Conservation (phyloP, 2,113 vertebrate genomes). For the Penelope pileata region DNA sequence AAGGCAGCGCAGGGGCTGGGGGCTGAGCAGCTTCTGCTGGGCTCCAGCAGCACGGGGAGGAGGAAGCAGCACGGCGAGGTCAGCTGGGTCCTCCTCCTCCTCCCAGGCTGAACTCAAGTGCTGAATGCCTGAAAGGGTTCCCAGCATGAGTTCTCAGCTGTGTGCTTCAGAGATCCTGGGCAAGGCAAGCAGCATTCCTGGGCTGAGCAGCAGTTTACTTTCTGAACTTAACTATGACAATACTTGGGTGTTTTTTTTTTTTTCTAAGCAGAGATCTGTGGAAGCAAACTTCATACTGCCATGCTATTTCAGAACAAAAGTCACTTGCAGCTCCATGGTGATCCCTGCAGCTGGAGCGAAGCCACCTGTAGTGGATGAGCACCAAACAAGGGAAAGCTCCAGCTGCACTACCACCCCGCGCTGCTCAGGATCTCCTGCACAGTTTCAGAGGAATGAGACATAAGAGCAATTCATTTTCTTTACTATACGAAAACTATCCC, state of each 20-base stretch:
- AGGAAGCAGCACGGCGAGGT: not conserved
- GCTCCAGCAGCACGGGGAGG: not conserved
- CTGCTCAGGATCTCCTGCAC: not conserved
- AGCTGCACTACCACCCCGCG: rapidly evolving
- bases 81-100: not conserved
- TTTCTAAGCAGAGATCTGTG: not conserved
- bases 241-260: not conserved
- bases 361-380: not conserved
- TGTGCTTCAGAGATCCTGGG: rapidly evolving
- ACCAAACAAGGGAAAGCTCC: rapidly evolving
- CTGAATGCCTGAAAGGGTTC: not conserved
- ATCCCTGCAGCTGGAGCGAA: rapidly evolving
- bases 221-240: not conserved
- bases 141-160: not conserved
- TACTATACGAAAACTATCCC: not conserved
- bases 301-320: not conserved
- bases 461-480: not conserved
- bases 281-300: not conserved
- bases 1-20: too few relatives aligned
- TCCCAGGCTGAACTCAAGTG: not conserved
- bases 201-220: not conserved
- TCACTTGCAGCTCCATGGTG: rapidly evolving
- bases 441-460: rapidly evolving
- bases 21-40: not conserved
- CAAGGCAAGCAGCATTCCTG: not conserved